Percentiles rank a stretch among this genome's conserved stretches.
phyloP scores from a whole-genome alignment of 2,113 vertebrate genomes.

The Apodemus sylvaticus region DNA sequence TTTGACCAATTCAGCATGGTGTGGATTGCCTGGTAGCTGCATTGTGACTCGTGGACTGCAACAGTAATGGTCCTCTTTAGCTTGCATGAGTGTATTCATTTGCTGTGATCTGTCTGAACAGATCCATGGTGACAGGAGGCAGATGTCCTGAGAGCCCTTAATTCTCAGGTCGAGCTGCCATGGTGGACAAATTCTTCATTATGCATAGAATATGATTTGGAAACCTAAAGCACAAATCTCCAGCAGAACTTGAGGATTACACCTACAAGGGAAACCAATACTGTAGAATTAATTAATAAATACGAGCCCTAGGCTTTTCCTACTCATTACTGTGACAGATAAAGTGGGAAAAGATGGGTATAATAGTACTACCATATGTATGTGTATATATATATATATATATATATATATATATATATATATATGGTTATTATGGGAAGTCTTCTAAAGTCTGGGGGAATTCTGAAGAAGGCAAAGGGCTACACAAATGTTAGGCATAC shows the following conservation, averaged over 20 bases:
- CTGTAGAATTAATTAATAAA: slow-evolving; percentile 20
- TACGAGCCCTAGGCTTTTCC: not conserved
- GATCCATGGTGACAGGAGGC: slow-evolving; percentile 56
- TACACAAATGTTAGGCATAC: not conserved
- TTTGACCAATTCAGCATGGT: slow-evolving; percentile 46
- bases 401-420: no score
- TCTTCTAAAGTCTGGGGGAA: not conserved
- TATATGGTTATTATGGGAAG: not conserved
- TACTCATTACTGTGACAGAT: slow-evolving; percentile 28
- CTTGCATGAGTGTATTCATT: slow-evolving; percentile 30
- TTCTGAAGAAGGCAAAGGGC: slow-evolving; percentile 19
- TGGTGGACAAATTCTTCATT: not conserved
- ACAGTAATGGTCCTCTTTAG: slow-evolving; percentile 24
- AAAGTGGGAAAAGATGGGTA: not conserved
- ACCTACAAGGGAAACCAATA: not conserved
- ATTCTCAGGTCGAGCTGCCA: slow-evolving; percentile 18
- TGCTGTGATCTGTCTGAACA: slow-evolving; percentile 51
- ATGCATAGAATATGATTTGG: not conserved
- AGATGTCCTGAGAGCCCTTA: slow-evolving; percentile 42
- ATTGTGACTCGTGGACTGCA: slow-evolving; percentile 12
- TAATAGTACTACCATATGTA: not conserved
- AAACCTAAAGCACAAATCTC: not conserved
- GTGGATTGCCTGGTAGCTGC: slow-evolving; percentile 37
- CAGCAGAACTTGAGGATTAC: not conserved
- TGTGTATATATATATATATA: no score